These are phyloP conservation scores for Willisornis vidua DNA, from an alignment of 2,113 vertebrate species.

Conservation along the genomic window DNA sequence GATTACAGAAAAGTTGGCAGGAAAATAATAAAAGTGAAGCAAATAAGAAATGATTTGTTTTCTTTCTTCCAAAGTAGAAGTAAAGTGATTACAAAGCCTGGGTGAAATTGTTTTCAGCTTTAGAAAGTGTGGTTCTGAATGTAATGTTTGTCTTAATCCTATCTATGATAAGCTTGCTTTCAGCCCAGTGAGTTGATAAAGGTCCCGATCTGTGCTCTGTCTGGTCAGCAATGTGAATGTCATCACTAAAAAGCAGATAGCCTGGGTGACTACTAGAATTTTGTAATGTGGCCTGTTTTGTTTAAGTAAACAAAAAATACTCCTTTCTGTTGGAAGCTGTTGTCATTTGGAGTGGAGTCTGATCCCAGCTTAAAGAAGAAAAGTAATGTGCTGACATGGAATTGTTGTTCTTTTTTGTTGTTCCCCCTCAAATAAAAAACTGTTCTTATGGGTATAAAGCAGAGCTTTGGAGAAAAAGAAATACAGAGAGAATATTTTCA, in stretches of 20 bases:
- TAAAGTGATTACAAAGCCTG: background rate
- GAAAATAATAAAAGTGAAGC: background rate
- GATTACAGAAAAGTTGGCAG: background rate
- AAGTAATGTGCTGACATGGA: background rate
- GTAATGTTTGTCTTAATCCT: background rate
- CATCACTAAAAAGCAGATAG: background rate
- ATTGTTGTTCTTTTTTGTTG: background rate
- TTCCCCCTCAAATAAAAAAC: background rate
- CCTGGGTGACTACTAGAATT: background rate
- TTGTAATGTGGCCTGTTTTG: background rate
- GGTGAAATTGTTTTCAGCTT: background rate
- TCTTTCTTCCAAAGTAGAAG: background rate
- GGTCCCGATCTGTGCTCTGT: background rate
- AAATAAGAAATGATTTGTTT: background rate
- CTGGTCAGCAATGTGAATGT: background rate
- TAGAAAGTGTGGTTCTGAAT: background rate
- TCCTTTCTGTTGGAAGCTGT: background rate
- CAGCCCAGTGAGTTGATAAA: background rate
- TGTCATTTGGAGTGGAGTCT: background rate
- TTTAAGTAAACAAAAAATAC: background rate
- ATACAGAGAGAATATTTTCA: background rate
- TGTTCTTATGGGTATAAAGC: background rate
- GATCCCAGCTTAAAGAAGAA: background rate
- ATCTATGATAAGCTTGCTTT: background rate
- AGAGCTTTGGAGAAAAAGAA: background rate